Evolutionary conservation across 2,113 vertebrate genomes (phyloP).

Genomic region (Pipra filicauda): DNA sequence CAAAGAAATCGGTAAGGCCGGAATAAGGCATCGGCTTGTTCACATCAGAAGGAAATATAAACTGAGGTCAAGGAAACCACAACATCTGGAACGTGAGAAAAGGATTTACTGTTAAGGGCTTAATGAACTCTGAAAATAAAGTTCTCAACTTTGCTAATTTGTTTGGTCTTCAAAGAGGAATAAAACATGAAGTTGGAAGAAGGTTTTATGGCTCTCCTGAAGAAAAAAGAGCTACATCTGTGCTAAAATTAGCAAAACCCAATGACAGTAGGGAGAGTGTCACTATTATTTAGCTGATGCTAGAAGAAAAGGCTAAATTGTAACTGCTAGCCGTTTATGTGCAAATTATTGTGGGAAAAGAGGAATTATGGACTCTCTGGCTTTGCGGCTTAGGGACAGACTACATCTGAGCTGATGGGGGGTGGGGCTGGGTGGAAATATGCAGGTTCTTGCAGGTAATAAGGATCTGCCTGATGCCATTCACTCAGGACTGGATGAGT

Average conservation of each 20-base stretch:
- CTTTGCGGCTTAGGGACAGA: slow-evolving; percentile 41
- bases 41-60: slow-evolving; percentile 69
- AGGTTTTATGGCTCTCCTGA: slow-evolving; percentile 61
- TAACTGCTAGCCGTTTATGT: slow-evolving; percentile 33
- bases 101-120: slow-evolving; percentile 78
- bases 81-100: slow-evolving; percentile 81
- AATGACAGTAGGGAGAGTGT: slow-evolving; percentile 21
- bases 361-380: slow-evolving; percentile 40
- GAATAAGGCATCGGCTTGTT: slow-evolving; percentile 50
- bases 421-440: neutral
- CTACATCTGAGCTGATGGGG: neutral
- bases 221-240: slow-evolving; percentile 59
- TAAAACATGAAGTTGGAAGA: slow-evolving; percentile 72
- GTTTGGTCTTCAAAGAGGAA: slow-evolving; percentile 76
- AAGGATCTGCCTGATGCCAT: neutral
- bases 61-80: slow-evolving; percentile 75
- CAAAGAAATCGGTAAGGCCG: neutral
- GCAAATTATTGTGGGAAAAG: slow-evolving; percentile 56
- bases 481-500: rapidly evolving
- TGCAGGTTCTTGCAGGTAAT: neutral
- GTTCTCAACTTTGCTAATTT: slow-evolving; percentile 78
- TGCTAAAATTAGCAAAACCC: slow-evolving; percentile 63
- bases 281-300: slow-evolving; percentile 44
- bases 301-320: slow-evolving; percentile 32
- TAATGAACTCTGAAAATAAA: slow-evolving; percentile 81